Base-by-base conservation (phyloP, 2,113 vertebrate species). In the Baryphthengus martii region DNA sequence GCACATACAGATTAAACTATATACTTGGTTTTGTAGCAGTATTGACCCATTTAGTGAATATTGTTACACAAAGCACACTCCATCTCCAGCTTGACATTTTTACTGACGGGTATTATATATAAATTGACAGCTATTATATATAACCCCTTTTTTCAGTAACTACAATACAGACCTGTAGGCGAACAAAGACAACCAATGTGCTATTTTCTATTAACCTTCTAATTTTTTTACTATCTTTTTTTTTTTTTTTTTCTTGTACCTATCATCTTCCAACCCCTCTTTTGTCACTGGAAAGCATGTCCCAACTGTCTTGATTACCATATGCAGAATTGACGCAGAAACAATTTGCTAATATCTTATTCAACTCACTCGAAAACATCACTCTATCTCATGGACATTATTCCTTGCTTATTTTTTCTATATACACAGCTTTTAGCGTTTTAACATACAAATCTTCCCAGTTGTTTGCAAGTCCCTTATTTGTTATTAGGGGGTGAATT, bases 271-370 rank as follows among this genome's bases (percentile, higher is more conserved):
- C 88, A 90, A 86, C 95, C 73, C 77, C 74, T 82, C 62, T 93
- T 62, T 5, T 95, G 74, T 59, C 63, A 53, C 33, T 65, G 26
- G 66, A 76, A 71, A 89, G 52, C 73, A 85, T 56, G 68, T 42
- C 28, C 49, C 85, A 97, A 94, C 59, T 93, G 75, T 96, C 71
- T 55, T 86, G 49, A 96, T 18, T 80, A 84, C 40, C 74, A 90
- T 89, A 88, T 55, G 39, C 31, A 91, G 79, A 72, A 83, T 10
- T 10, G 33, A 89, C 7, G n/a, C 26, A 85, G 71, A 91, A 95
- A 82, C 31, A 66, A 92, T 95, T 78, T 96, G 93, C 89, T 59
- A 95, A 13, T 96, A 89, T 39, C 47, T 94, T 82, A 83, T 9
- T 85, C 23, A 63, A 61, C 31, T 90, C 62, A 75, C 53, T 15